A percentile compares a stretch with the other conserved stretches of the same genome.
phyloP scores from a whole-genome alignment of 2,113 vertebrate species.

The Terrapene triunguis region DNA sequence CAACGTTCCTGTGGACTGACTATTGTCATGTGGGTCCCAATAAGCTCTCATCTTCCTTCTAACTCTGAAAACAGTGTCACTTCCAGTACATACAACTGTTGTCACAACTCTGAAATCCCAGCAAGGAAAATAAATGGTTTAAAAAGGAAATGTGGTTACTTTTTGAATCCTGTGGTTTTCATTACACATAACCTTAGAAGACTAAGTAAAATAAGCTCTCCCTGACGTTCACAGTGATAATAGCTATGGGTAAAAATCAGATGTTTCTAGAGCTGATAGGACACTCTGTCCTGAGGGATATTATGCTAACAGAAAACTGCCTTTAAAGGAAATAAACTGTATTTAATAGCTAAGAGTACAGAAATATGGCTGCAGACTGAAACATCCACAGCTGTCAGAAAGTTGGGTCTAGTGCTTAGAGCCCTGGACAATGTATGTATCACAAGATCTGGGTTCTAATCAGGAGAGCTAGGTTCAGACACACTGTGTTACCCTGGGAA shows the following conservation, averaged over 20 bases:
- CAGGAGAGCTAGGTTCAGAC: not conserved
- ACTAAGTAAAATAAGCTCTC: not conserved
- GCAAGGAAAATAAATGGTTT: conserved; percentile 47
- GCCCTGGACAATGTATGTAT: not conserved
- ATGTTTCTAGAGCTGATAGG: not conserved
- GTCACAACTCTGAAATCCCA: conserved; percentile 22
- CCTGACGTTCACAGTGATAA: not conserved
- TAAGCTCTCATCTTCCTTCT: conserved; percentile 19
- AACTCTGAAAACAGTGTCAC: conserved; percentile 39
- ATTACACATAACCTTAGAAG: not conserved
- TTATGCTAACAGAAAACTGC: accelerated
- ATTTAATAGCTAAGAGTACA: not conserved
- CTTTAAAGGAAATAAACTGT: not conserved
- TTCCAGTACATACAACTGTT: conserved; percentile 53
- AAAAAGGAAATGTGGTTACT: not conserved
- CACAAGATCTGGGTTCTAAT: not conserved
- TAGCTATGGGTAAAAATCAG: not conserved
- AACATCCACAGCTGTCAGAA: accelerated
- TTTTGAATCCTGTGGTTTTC: conserved; percentile 19
- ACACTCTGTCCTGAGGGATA: too few species aligned
- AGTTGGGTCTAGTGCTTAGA: not conserved
- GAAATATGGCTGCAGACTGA: not conserved
- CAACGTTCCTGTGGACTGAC: not conserved
- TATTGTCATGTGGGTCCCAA: not conserved
- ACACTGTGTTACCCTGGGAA: accelerated